Base-by-base conservation (phyloP, 2,888 invertebrate genomes). In the Harmothoe impar region DNA sequence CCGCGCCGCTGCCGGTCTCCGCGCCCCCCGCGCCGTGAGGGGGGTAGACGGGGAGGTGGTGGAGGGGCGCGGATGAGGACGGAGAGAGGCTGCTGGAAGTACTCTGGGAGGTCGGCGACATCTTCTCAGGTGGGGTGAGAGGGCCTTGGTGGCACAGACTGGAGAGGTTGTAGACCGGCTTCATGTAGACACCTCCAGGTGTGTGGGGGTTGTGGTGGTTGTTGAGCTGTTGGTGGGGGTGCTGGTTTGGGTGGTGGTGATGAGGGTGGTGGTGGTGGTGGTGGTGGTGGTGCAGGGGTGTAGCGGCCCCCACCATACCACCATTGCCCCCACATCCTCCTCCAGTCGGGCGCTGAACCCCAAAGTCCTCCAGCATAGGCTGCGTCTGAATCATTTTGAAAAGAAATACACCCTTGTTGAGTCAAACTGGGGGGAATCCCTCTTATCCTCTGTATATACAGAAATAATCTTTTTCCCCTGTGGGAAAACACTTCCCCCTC, bases 81-180 rank as follows among this genome's bases (percentile, higher is more conserved):
- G 62, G 62, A 20, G 62, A 20, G 23, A 62, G 1, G 62, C n/a
- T n/a, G 62, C 12, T 3, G 62, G 62, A 20, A 5, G 62, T 62
- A 3, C 3, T 5, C 12, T 5, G 20, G 23, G 20, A 3, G 1
- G 62, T 5, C 7, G 62, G 20, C 84, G 51, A 35, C 35, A 23
- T 23, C 35, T 43, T 29, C 12, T 43, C 72, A 29, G 72, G 84
- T 1, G 84, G 84, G 43, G 23, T 84, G 35, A 51, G 43, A 31
- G 35, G 84, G 0, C 84, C 84, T 10, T 35, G 84, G 25, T 78
- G 31, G 43, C 84, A 84, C 12, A 84, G 84, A n/a, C 84, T 84
- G 35, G 84, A 84, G 51, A 84, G 84, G 51, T 84, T 84, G 51
- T 84, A 84, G 33, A 84, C 84, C 3, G 84, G 84, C 25, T 84